A percentile compares a stretch with the other conserved stretches of the same genome.
Conservation (phyloP, 2,113 vertebrate genomes). For the Anhinga anhinga region DNA sequence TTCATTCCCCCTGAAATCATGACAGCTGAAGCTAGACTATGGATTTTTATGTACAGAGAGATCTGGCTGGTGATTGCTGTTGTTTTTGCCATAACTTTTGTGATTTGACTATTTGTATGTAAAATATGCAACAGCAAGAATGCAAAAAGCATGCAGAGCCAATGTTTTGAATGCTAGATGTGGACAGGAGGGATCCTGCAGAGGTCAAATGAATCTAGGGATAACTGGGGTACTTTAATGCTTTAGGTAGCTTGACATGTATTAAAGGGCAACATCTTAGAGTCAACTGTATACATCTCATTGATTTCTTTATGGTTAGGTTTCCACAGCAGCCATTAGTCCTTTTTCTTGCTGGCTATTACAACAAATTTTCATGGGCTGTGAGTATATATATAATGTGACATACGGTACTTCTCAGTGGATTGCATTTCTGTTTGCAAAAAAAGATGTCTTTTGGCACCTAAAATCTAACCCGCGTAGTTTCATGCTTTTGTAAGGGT, state of each 20-base stretch:
- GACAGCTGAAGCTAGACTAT: neutral
- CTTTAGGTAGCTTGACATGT: neutral
- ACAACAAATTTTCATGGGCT: neutral
- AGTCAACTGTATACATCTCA: neutral
- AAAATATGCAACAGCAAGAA: neutral
- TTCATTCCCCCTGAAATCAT: neutral
- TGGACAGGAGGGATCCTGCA: neutral
- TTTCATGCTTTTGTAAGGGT: neutral
- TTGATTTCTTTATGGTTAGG: neutral
- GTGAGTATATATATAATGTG: neutral
- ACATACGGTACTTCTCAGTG: neutral
- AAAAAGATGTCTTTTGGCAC: neutral
- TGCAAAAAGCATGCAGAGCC: neutral
- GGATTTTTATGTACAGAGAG: neutral
- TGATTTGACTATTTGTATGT: neutral
- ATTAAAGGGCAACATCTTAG: neutral
- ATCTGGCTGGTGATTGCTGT: neutral
- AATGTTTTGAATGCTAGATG: neutral
- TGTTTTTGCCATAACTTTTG: neutral
- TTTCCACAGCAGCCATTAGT: neutral
- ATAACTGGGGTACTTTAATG: neutral
- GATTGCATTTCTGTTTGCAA: neutral
- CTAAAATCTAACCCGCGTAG: neutral
- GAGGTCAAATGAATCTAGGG: neutral
- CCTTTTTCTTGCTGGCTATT: neutral